A percentile compares a stretch with the other conserved stretches of the same genome.
Conservation (phyloP, 1,140 invertebrate genomes). For the Cepaea nemoralis region DNA sequence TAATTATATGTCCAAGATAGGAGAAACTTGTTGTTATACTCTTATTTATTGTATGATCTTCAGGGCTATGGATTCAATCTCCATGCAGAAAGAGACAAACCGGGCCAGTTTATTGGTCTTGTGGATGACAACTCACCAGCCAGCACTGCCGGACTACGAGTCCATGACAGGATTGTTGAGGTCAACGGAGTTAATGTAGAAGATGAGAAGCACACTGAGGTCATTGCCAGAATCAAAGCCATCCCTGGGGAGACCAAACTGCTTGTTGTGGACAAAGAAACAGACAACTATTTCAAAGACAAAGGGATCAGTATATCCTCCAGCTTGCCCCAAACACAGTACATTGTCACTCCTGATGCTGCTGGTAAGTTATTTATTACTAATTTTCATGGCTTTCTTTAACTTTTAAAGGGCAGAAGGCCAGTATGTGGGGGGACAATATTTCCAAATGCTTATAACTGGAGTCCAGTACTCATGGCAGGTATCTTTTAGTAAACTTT, state of each 20-base stretch:
- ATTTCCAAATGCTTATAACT: too few species aligned
- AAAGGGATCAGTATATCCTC: slow-evolving; percentile 78
- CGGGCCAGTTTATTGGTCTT: slow-evolving; percentile 96
- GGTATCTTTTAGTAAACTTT: too few species aligned
- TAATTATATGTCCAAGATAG: too few species aligned
- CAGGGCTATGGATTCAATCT: slow-evolving; percentile 99
- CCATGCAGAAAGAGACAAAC: slow-evolving; percentile 93
- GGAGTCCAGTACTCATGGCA: too few species aligned
- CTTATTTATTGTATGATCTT: slow-evolving; percentile 73
- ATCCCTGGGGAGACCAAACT: slow-evolving; percentile 88
- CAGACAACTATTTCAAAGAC: slow-evolving; percentile 82
- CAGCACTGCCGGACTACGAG: slow-evolving; percentile 86
- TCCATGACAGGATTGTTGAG: slow-evolving; percentile 90
- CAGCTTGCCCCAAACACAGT: slow-evolving; percentile 74
- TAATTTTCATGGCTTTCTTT: too few species aligned
- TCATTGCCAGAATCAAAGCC: slow-evolving; percentile 78
- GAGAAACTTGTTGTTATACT: too few species aligned
- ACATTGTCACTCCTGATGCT: slow-evolving; percentile 28
- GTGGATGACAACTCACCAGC: slow-evolving; percentile 94
- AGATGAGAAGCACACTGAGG: slow-evolving; percentile 91
- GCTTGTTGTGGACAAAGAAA: slow-evolving; percentile 87
- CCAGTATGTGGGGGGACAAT: too few species aligned
- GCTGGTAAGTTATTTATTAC: slow-evolving; percentile 8
- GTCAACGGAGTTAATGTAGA: slow-evolving; percentile 80
- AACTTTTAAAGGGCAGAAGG: too few species aligned